phyloP scores from a whole-genome alignment of 1,140 invertebrate species.

The Sitophilus oryzae region DNA sequence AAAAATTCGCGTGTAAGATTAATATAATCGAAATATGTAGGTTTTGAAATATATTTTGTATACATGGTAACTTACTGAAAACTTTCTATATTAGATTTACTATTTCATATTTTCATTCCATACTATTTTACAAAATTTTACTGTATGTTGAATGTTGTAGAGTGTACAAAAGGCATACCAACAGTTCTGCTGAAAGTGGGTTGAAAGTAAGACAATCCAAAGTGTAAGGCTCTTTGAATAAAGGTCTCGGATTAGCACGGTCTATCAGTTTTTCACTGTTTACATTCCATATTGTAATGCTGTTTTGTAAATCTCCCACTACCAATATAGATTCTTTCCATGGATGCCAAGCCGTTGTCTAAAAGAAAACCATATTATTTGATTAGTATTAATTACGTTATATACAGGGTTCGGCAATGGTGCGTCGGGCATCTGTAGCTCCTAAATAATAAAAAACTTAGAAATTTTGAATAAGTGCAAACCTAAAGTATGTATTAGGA shows the following conservation, averaged over 20 bases:
- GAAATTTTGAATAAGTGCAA: too few species aligned
- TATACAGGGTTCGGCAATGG: not conserved
- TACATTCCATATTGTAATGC: not conserved
- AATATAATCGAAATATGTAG: too few species aligned
- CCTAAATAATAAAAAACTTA: too few species aligned
- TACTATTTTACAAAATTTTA: too few species aligned
- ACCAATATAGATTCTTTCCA: slow-evolving; percentile 7
- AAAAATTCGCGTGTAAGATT: too few species aligned
- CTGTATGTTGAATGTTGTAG: not conserved
- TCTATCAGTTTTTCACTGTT: slow-evolving; percentile 1
- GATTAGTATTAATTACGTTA: too few species aligned
- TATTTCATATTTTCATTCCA: too few species aligned
- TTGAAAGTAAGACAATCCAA: slow-evolving; percentile 7
- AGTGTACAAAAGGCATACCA: slow-evolving; percentile 3
- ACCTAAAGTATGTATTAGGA: too few species aligned
- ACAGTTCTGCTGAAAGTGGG: slow-evolving; percentile 2
- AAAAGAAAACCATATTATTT: too few species aligned
- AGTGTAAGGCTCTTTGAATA: not conserved
- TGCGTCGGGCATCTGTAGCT: not conserved
- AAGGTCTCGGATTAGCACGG: not conserved
- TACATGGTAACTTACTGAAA: too few species aligned
- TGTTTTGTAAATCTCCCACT: not conserved
- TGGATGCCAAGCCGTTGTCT: slow-evolving; percentile 5
- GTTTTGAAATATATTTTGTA: too few species aligned
- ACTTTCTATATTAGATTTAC: too few species aligned